A percentile compares a stretch with the other conserved stretches of the same genome.
phyloP scores from a whole-genome alignment of 2,797 vertebrate species.

The Channa striata region DNA sequence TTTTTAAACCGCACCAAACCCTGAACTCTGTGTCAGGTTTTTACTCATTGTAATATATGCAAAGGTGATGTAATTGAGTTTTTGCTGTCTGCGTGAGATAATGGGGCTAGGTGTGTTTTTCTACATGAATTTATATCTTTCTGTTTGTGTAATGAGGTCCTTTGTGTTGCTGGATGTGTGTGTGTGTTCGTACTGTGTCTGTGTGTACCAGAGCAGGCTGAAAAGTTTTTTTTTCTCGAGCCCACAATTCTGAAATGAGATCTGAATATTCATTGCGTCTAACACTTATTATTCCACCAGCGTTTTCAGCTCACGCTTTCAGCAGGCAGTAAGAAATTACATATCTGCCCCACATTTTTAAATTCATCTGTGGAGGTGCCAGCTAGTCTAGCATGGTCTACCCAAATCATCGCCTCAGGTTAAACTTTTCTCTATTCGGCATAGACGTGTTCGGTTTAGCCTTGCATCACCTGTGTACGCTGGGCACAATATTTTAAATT shows the following conservation, averaged over 20 bases:
- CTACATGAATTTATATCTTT: slow-evolving; percentile 53
- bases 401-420: slow-evolving; percentile 44
- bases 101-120: slow-evolving; percentile 45
- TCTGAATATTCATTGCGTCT: slow-evolving; percentile 74
- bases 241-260: slow-evolving; percentile 60
- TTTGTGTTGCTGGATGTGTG: slow-evolving; percentile 41
- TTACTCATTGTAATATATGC: slow-evolving; percentile 38
- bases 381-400: slow-evolving; percentile 27
- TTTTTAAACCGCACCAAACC: slow-evolving; percentile 26
- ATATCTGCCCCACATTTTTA: slow-evolving; percentile 54
- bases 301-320: slow-evolving; percentile 47
- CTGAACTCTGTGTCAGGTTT: slow-evolving; percentile 20
- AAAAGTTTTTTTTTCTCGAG: slow-evolving; percentile 38
- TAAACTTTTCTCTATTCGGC: slow-evolving; percentile 26
- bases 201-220: slow-evolving; percentile 24
- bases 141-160: slow-evolving; percentile 58
- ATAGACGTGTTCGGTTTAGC: slow-evolving; percentile 26
- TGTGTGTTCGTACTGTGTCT: slow-evolving; percentile 38
- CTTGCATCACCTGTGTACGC: background rate
- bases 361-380: slow-evolving; percentile 48
- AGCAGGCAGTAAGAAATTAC: slow-evolving; percentile 58
- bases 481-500: background rate
- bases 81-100: slow-evolving; percentile 57
- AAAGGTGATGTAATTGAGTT: slow-evolving; percentile 33
- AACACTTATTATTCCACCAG: slow-evolving; percentile 63